These are phyloP conservation scores for Toxotes lorentzi DNA, from an alignment of 2,797 vertebrate genomes.

Conservation along the genomic window DNA sequence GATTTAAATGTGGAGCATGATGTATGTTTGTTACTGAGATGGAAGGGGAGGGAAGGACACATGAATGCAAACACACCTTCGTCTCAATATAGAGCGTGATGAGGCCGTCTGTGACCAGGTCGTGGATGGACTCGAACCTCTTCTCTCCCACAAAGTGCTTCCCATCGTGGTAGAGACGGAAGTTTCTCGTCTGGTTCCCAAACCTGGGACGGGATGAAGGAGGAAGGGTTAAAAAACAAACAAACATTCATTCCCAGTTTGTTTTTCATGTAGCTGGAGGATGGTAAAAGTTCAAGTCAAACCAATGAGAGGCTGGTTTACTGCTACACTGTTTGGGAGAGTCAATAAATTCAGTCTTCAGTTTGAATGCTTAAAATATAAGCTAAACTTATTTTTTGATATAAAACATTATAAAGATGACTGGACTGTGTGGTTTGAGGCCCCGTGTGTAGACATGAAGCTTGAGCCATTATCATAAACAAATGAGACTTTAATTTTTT, in stretches of 20 bases:
- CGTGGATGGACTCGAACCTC: constrained; percentile 98
- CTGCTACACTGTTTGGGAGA: too few species aligned
- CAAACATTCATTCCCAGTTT: neutral
- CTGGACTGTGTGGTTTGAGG: neutral
- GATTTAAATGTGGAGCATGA: neutral
- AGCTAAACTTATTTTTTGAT: too few species aligned
- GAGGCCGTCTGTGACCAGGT: constrained; percentile 98
- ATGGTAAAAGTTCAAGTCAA: neutral
- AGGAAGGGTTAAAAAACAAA: neutral
- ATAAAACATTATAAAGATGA: too few species aligned
- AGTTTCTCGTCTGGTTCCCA: constrained; percentile 98
- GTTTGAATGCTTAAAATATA: too few species aligned
- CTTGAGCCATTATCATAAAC: neutral
- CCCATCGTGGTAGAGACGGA: constrained; percentile 98
- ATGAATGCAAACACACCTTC: constrained; percentile 77
- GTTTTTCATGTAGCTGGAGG: neutral
- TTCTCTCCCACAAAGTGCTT: constrained; percentile 99
- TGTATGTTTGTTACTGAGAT: neutral
- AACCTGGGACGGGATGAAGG: constrained; percentile 86
- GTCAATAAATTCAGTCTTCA: too few species aligned
- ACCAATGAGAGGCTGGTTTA: neutral
- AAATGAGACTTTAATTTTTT: neutral
- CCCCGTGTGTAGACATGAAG: neutral
- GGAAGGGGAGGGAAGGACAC: neutral
- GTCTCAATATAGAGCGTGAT: constrained; percentile 98